phyloP scores from a whole-genome alignment of 2,797 vertebrate genomes.

The Alauda arvensis region DNA sequence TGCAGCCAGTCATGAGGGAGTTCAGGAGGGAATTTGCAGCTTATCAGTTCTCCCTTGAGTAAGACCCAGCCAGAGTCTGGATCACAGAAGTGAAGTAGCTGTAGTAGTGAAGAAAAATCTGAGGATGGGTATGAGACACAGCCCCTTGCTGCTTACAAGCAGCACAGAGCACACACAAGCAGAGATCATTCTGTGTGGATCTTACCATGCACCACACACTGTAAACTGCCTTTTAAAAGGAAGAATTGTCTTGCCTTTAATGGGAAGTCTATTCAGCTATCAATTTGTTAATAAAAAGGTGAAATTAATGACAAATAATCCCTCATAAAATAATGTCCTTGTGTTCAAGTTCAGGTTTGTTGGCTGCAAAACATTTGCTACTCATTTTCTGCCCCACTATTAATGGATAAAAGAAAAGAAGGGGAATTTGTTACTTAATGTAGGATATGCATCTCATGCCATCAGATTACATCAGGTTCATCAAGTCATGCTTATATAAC shows the following conservation, averaged over 20 bases:
- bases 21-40: not conserved
- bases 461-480: constrained; percentile 64
- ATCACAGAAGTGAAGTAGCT: too few species aligned
- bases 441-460: constrained; percentile 45
- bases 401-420: constrained; percentile 33
- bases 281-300: constrained; percentile 57
- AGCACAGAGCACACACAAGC: not conserved
- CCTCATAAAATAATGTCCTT: not conserved
- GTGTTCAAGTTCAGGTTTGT: constrained; percentile 33
- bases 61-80: not conserved
- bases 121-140: not conserved
- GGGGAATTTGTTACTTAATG: constrained; percentile 43
- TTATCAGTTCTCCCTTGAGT: not conserved
- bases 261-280: not conserved
- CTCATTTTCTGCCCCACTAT: constrained; percentile 42
- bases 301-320: constrained; percentile 48
- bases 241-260: constrained; percentile 3
- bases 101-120: not conserved
- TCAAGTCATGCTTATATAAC: constrained; percentile 64
- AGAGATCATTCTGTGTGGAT: not conserved
- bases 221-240: not conserved
- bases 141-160: not conserved
- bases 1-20: not conserved
- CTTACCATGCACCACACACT: accelerated
- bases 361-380: constrained; percentile 32